Percentiles rank a stretch among this genome's conserved stretches.
phyloP scores from a whole-genome alignment of 2,113 vertebrate species.

The Thinocorus orbignyianus region DNA sequence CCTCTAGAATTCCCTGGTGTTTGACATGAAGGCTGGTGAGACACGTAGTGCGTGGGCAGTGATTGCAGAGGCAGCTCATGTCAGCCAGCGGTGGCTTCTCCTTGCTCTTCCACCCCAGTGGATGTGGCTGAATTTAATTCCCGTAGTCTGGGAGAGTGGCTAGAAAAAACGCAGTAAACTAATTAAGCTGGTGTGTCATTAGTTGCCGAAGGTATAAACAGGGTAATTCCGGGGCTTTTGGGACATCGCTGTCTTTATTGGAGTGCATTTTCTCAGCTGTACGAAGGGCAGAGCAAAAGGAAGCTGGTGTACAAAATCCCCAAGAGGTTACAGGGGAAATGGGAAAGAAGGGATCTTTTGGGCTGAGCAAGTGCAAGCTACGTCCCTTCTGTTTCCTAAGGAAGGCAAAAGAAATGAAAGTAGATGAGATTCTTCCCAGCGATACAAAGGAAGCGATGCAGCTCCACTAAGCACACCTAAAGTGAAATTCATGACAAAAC shows the following conservation, averaged over 20 bases:
- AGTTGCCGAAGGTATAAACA: neutral
- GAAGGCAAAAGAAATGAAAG: neutral
- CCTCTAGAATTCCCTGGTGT: neutral
- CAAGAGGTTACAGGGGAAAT: neutral
- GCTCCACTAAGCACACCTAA: neutral
- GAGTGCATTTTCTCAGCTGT: neutral
- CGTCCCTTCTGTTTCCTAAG: neutral
- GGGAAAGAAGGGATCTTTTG: neutral
- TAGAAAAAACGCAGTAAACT: neutral
- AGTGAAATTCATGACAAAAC: rapidly evolving
- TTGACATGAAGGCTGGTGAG: neutral
- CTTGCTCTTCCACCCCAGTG: neutral
- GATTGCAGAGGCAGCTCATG: neutral
- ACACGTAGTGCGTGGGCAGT: neutral
- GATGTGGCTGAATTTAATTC: neutral
- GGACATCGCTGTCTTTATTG: rapidly evolving
- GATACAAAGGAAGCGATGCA: neutral
- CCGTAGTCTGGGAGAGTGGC: neutral
- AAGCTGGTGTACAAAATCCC: neutral
- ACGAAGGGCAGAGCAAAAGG: neutral
- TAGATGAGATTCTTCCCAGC: neutral
- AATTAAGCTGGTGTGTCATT: neutral
- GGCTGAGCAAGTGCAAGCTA: neutral
- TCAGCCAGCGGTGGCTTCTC: neutral
- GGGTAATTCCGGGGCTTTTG: neutral